Conservation (phyloP, 2,113 vertebrate species). For the Eubucco bourcierii region DNA sequence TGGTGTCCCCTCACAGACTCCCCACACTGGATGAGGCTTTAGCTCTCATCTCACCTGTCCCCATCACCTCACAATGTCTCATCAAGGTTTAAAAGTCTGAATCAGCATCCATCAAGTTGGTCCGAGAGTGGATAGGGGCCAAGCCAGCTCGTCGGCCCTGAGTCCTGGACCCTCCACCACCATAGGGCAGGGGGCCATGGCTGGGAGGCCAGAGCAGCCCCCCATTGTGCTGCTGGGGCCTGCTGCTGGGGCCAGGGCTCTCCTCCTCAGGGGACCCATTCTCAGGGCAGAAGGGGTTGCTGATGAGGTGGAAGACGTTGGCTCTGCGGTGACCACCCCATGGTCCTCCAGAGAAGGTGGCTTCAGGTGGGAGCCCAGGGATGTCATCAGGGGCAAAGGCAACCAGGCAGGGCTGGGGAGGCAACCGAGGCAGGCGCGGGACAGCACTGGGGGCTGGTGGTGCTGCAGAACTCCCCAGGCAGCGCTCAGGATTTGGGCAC, state of each 20-base stretch:
- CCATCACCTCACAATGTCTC: fast-evolving
- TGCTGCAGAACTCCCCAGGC: background rate
- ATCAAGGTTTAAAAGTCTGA: slow-evolving; percentile 82
- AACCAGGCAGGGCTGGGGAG: slow-evolving; percentile 84
- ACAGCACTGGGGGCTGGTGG: slow-evolving; percentile 76
- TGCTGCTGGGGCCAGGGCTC: background rate
- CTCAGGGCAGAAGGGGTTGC: slow-evolving; percentile 76
- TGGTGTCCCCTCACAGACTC: background rate
- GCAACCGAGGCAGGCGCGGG: slow-evolving; percentile 87
- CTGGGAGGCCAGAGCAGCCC: background rate
- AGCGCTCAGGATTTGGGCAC: slow-evolving; percentile 34
- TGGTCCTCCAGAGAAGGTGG: background rate
- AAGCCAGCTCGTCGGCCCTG: slow-evolving; percentile 72
- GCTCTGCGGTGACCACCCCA: slow-evolving; percentile 36
- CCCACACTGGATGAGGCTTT: fast-evolving
- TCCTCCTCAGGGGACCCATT: slow-evolving; percentile 35
- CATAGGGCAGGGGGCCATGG: background rate
- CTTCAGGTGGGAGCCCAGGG: slow-evolving; percentile 61
- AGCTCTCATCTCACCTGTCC: background rate
- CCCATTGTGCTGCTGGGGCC: slow-evolving; percentile 52
- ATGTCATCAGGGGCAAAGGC: slow-evolving; percentile 71
- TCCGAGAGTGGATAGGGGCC: slow-evolving; percentile 88
- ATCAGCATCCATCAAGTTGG: slow-evolving; percentile 91
- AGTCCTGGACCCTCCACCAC: slow-evolving; percentile 50
- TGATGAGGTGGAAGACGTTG: slow-evolving; percentile 64